Conservation (phyloP, 1,140 invertebrate genomes). For the Drosophila setifemur region DNA sequence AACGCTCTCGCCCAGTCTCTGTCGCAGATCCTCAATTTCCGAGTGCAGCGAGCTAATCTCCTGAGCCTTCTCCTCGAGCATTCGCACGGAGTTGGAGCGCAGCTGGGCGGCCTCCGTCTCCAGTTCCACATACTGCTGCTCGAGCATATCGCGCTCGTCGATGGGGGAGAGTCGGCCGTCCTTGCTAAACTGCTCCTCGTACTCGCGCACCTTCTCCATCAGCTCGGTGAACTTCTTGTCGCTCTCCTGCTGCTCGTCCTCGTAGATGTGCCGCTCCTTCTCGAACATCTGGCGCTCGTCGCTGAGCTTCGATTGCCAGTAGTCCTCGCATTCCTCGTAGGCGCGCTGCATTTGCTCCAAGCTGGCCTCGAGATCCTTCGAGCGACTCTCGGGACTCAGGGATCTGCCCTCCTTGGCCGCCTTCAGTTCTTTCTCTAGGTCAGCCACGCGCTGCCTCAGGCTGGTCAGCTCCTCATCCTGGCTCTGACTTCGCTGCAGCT, state of each 20-base stretch:
- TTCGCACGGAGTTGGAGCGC: constrained; percentile 60
- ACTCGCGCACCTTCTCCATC: constrained; percentile 89
- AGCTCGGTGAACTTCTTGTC: constrained; percentile 91
- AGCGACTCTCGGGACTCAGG: constrained; percentile 83
- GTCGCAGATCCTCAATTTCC: constrained; percentile 82
- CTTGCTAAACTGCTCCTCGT: constrained; percentile 89
- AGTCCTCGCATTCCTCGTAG: constrained; percentile 93
- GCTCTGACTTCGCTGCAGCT: constrained; percentile 55
- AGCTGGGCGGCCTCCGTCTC: constrained; percentile 87
- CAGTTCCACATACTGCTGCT: constrained; percentile 88
- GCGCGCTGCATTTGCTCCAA: constrained; percentile 89
- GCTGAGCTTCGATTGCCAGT: constrained; percentile 90
- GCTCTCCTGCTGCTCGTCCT: constrained; percentile 89
- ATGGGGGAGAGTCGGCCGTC: constrained; percentile 87
- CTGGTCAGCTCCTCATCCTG: constrained; percentile 52
- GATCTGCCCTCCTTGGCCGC: constrained; percentile 25
- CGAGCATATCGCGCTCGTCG: constrained; percentile 88
- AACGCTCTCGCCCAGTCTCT: constrained; percentile 72
- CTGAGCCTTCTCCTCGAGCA: constrained; percentile 83
- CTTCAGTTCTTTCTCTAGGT: constrained; percentile 59
- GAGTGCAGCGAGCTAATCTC: constrained; percentile 84
- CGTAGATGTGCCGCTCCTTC: constrained; percentile 88
- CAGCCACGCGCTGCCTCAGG: constrained; percentile 58
- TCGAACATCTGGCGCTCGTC: constrained; percentile 90
- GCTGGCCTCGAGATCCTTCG: constrained; percentile 87